Conservation (phyloP, 1,140 invertebrate genomes). For the Leptinotarsa defecta region DNA sequence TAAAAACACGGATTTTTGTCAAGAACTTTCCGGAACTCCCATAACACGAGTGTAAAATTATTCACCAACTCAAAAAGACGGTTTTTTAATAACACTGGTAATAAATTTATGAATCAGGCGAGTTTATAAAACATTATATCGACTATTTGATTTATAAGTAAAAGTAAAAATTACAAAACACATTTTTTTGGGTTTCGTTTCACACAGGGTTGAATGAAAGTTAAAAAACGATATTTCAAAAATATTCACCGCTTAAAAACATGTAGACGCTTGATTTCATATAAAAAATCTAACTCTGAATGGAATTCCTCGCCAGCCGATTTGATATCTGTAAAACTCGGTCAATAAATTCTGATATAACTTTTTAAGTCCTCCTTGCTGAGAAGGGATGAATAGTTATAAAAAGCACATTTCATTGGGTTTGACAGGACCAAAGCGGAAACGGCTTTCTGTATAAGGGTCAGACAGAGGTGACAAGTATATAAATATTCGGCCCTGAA, state of each 20-base stretch:
- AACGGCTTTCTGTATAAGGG: constrained; percentile 25
- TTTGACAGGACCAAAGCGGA: constrained; percentile 37
- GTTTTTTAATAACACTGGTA: too few relatives aligned
- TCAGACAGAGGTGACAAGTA: background rate
- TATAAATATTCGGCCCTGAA: background rate
- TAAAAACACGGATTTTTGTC: too few relatives aligned
- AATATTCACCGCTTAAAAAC: background rate
- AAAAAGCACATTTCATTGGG: constrained; percentile 39
- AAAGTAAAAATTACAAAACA: too few relatives aligned
- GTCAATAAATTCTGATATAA: constrained; percentile 36
- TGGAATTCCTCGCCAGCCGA: constrained; percentile 27
- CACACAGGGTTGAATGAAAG: too few relatives aligned
- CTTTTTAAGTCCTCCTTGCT: constrained; percentile 32
- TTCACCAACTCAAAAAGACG: too few relatives aligned
- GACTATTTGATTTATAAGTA: too few relatives aligned
- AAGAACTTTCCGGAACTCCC: too few relatives aligned
- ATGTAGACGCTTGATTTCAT: background rate
- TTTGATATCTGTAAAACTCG: constrained; percentile 20
- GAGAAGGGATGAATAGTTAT: constrained; percentile 37
- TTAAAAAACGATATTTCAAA: background rate
- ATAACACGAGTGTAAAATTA: too few relatives aligned
- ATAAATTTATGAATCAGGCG: too few relatives aligned
- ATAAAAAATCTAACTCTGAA: constrained; percentile 24
- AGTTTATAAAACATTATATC: too few relatives aligned
- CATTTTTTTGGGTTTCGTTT: too few relatives aligned